Conservation (phyloP, 2,888 invertebrate species). For the Helicoverpa assulta region DNA sequence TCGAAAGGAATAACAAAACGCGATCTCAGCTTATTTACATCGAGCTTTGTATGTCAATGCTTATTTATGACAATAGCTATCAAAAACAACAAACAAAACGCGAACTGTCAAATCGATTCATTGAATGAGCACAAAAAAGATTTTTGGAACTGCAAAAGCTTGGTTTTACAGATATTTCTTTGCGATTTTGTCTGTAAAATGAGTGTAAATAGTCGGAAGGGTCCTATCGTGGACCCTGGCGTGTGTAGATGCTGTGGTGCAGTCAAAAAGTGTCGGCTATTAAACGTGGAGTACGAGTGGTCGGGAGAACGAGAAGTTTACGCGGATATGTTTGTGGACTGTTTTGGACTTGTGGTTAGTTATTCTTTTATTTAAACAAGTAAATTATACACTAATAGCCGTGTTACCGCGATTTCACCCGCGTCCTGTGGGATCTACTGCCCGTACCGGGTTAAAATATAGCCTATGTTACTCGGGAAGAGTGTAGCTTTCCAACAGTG, state of each 20-base stretch:
- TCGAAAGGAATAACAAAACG: conserved; percentile 1
- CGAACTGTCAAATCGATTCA: conserved; percentile 12
- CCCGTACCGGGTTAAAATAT: too few species aligned
- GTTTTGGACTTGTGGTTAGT: conserved; percentile 82
- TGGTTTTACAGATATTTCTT: neutral
- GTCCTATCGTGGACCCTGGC: conserved; percentile 80
- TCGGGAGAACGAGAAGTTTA: conserved; percentile 80
- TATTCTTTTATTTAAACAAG: neutral
- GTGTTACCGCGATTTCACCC: too few species aligned
- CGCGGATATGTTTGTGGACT: conserved; percentile 83
- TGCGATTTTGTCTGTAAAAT: conserved; percentile 45
- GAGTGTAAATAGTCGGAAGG: conserved; percentile 69
- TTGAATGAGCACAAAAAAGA: neutral
- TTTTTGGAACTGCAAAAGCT: neutral
- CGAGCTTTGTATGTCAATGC: too few species aligned
- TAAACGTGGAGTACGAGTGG: conserved; percentile 82
- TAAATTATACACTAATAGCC: neutral
- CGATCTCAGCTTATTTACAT: too few species aligned
- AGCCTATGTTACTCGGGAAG: too few species aligned
- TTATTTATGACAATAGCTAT: neutral
- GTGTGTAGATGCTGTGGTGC: conserved; percentile 81
- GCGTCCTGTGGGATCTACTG: too few species aligned
- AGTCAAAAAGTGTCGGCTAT: conserved; percentile 79
- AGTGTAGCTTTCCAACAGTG: too few species aligned
- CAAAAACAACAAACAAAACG: conserved; percentile 8